These are phyloP conservation scores for Acropternis orthonyx DNA, from an alignment of 2,797 vertebrate species.

Conservation along the genomic window DNA sequence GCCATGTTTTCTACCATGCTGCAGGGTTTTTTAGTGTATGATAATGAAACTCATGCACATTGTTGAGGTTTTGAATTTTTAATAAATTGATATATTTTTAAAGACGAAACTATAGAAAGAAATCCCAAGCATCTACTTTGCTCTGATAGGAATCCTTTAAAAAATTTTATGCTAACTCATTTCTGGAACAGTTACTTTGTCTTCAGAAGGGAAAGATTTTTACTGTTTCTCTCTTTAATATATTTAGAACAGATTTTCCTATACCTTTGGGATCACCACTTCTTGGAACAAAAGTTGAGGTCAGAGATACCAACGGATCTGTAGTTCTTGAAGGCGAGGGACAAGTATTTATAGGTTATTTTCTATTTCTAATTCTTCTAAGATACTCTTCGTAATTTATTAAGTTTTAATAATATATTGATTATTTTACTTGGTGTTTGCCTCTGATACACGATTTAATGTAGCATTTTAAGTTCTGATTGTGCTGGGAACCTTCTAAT, in stretches of 20 bases:
- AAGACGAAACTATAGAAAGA: not conserved
- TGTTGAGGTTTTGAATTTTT: not conserved
- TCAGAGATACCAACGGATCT: constrained; percentile 80
- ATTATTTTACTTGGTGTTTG: not conserved
- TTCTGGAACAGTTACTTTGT: not conserved
- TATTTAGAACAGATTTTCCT: constrained; percentile 68
- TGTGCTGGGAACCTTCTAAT: not conserved
- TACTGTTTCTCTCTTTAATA: not conserved
- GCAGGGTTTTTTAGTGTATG: not conserved
- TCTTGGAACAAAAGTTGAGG: constrained; percentile 86
- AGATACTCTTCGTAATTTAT: not conserved
- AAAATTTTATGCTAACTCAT: not conserved
- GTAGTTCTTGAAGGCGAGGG: constrained; percentile 87
- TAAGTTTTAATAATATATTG: not conserved
- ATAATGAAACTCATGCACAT: not conserved
- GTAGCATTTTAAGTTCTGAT: not conserved
- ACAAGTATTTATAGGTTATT: constrained; percentile 90
- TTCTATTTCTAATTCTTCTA: constrained; percentile 41
- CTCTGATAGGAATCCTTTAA: not conserved
- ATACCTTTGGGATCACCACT: constrained; percentile 86
- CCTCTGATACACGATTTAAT: not conserved
- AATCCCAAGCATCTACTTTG: not conserved
- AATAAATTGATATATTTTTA: not conserved
- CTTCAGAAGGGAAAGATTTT: not conserved
- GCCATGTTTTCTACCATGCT: not conserved